Percentiles rank a stretch among this genome's conserved stretches.
These are phyloP conservation scores for Tenodera sinensis DNA, from an alignment of 2,888 invertebrate species.

Conservation along the genomic window DNA sequence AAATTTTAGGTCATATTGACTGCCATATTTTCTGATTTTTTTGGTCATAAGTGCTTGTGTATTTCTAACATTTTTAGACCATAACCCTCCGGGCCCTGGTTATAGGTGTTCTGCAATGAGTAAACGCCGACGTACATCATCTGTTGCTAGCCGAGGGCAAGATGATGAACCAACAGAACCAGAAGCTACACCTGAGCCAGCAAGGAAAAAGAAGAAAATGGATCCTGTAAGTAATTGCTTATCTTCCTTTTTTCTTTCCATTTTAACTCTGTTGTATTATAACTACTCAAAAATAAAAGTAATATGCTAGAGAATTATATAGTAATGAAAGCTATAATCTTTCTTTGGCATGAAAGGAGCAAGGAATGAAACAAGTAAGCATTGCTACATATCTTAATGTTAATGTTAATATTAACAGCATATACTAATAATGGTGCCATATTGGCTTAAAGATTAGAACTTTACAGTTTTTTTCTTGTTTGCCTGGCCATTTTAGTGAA, in stretches of 20 bases:
- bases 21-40: too few species aligned
- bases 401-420: too few species aligned
- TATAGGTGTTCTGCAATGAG: slow-evolving; percentile 52
- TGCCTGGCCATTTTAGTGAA: too few species aligned
- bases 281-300: too few species aligned
- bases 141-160: slow-evolving; percentile 71
- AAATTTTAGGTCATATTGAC: too few species aligned
- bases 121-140: slow-evolving; percentile 77
- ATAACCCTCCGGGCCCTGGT: too few species aligned
- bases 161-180: slow-evolving; percentile 72
- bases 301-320: not conserved
- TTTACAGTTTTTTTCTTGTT: too few species aligned
- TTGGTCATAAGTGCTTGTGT: too few species aligned
- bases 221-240: slow-evolving; percentile 63
- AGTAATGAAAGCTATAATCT: not conserved
- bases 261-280: not conserved
- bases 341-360: not conserved
- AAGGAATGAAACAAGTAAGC: not conserved
- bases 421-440: too few species aligned
- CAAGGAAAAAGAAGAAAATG: slow-evolving; percentile 64
- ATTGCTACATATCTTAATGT: not conserved
- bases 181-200: slow-evolving; percentile 46
- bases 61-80: too few species aligned
- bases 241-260: not conserved
- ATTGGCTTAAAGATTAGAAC: too few species aligned